phyloP scores from a whole-genome alignment of 2,797 vertebrate species.

The Pangasius macronema region DNA sequence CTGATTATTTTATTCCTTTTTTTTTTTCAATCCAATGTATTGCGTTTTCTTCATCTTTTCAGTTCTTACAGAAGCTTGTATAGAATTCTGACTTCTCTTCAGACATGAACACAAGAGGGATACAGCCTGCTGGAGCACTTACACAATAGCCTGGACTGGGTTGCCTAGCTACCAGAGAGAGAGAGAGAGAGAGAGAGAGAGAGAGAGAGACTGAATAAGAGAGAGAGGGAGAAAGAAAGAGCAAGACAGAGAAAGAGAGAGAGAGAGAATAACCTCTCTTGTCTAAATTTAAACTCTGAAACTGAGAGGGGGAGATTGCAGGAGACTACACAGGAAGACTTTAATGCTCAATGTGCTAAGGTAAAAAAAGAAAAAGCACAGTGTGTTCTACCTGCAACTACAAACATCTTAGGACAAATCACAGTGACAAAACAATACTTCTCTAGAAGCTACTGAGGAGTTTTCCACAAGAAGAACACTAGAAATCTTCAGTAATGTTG shows the following conservation, averaged over 20 bases:
- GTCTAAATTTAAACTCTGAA: slow-evolving; percentile 75
- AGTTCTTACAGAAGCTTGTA: not conserved
- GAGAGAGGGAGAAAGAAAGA: slow-evolving; percentile 13
- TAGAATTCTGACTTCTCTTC: slow-evolving; percentile 45
- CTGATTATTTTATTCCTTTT: slow-evolving; percentile 9
- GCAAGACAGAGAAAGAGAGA: slow-evolving; percentile 19
- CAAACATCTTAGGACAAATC: not conserved
- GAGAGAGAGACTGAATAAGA: not conserved
- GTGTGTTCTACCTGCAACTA: slow-evolving; percentile 1
- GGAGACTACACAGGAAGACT: slow-evolving; percentile 37
- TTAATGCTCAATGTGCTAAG: slow-evolving; percentile 40
- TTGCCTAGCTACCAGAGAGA: slow-evolving; percentile 72
- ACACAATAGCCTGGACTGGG: slow-evolving; percentile 59
- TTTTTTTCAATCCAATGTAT: not conserved
- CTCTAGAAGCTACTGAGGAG: not conserved
- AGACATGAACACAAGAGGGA: slow-evolving; percentile 39
- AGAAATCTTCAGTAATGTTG: not conserved
- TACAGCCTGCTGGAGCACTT: slow-evolving; percentile 49
- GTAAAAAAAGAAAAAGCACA: slow-evolving; percentile 22
- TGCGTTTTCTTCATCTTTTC: not conserved
- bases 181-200: slow-evolving; percentile 34
- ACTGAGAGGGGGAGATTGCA: slow-evolving; percentile 49
- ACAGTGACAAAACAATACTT: not conserved
- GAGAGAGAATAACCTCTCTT: slow-evolving; percentile 64
- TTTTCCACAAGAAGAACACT: not conserved